Conservation (phyloP, 1,140 invertebrate species). For the Radopholus similis region DNA sequence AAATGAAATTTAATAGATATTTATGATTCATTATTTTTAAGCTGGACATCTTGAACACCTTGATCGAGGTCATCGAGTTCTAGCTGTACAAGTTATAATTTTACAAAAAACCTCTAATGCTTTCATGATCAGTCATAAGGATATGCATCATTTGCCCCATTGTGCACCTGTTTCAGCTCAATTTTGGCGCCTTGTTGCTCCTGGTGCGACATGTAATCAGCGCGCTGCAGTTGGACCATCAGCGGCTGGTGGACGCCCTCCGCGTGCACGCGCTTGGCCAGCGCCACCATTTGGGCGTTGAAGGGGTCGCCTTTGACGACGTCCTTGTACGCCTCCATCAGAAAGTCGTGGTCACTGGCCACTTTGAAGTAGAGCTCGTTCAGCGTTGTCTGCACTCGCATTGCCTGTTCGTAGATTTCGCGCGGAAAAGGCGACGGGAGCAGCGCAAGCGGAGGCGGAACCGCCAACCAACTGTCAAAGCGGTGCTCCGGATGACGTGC, state of each 20-base stretch:
- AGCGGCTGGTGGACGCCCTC: slow-evolving; percentile 39
- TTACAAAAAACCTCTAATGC: no score
- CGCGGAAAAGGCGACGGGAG: slow-evolving; percentile 53
- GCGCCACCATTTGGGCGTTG: slow-evolving; percentile 35
- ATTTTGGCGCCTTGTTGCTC: not conserved
- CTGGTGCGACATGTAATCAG: slow-evolving; percentile 49
- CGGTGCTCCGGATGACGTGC: not conserved
- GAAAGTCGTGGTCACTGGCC: slow-evolving; percentile 52
- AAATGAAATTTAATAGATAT: slow-evolving; percentile 20
- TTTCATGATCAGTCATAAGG: no score
- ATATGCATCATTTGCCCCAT: no score
- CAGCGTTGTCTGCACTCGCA: slow-evolving; percentile 44
- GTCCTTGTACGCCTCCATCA: slow-evolving; percentile 49
- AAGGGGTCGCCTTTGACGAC: slow-evolving; percentile 41
- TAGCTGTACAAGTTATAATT: no score
- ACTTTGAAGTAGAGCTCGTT: slow-evolving; percentile 51
- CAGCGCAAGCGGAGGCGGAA: slow-evolving; percentile 42
- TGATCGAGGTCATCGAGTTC: no score
- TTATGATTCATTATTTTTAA: slow-evolving; percentile 64
- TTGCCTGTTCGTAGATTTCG: slow-evolving; percentile 48
- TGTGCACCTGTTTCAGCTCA: slow-evolving; percentile 44
- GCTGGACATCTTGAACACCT: no score
- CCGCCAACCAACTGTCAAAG: not conserved
- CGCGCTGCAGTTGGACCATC: slow-evolving; percentile 48
- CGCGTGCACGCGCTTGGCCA: slow-evolving; percentile 36